Percentiles rank a stretch among this genome's conserved stretches.
Evolutionary conservation across 2,888 invertebrate genomes (phyloP).

Genomic region (Dicranocentrus wangi): DNA sequence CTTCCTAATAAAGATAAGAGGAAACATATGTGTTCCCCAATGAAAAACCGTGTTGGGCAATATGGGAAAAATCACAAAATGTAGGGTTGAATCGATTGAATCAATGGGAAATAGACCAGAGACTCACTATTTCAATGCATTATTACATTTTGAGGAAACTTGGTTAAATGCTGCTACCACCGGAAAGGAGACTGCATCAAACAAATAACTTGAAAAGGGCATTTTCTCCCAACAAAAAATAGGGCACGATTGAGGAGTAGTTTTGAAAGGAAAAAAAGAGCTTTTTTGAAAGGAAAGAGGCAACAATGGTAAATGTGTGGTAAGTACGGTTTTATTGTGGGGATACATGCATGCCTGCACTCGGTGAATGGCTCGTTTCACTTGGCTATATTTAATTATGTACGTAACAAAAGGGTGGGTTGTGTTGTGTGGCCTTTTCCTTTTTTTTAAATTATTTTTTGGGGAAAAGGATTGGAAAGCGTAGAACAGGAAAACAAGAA

Average conservation of each 20-base stretch:
- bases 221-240: too few relatives aligned
- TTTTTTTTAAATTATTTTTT: background rate
- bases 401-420: background rate
- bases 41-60: background rate
- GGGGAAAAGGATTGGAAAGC: background rate
- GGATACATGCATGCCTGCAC: slow-evolving; percentile 24
- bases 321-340: slow-evolving; percentile 37
- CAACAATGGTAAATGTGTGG: too few relatives aligned
- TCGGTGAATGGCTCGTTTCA: slow-evolving; percentile 22
- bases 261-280: too few relatives aligned
- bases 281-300: too few relatives aligned
- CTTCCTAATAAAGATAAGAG: background rate
- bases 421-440: background rate
- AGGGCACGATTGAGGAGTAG: too few relatives aligned
- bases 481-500: too few relatives aligned
- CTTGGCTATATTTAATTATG: slow-evolving; percentile 39
- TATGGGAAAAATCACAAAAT: background rate
- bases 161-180: too few relatives aligned
- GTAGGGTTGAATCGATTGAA: background rate
- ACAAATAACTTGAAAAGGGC: too few relatives aligned
- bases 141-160: too few relatives aligned
- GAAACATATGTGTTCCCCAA: background rate
- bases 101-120: background rate
- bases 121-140: too few relatives aligned
- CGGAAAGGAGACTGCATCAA: too few relatives aligned